Evolutionary conservation across 2,113 vertebrate species (phyloP).

Genomic region (Galemys pyrenaicus): DNA sequence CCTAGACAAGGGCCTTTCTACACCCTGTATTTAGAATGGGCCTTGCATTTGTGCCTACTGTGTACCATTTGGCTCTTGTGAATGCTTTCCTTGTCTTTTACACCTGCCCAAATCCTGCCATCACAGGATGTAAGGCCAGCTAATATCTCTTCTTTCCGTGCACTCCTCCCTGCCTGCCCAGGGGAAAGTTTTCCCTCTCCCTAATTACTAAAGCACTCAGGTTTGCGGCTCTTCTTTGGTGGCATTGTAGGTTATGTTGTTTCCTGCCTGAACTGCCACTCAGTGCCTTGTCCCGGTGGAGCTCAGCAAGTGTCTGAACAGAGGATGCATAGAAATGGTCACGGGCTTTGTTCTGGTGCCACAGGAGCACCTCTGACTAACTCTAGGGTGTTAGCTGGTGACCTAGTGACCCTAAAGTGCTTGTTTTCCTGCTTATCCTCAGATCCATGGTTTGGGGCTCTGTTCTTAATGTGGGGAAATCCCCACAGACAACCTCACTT

Average conservation of each 20-base stretch:
- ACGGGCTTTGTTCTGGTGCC: background rate
- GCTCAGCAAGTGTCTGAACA: rapidly evolving
- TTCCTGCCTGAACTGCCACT: background rate
- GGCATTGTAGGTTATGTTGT: background rate
- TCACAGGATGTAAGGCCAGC: background rate
- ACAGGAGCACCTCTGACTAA: background rate
- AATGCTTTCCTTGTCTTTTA: no score
- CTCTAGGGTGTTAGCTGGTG: no score
- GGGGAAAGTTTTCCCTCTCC: background rate
- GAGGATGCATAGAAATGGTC: background rate
- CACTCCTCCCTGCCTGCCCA: background rate
- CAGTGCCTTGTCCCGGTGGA: rapidly evolving
- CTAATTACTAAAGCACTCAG: background rate
- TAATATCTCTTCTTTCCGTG: background rate
- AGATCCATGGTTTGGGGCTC: background rate
- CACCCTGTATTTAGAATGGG: background rate
- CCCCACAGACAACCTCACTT: background rate
- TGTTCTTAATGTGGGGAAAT: background rate
- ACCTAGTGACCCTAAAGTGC: background rate
- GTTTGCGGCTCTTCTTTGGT: background rate
- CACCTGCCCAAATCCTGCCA: background rate
- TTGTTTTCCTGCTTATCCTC: background rate
- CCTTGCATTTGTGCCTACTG: background rate
- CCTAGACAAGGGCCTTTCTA: background rate
- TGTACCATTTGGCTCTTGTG: background rate